phyloP scores from a whole-genome alignment of 2,888 invertebrate genomes.

The Brachyptera risi region DNA sequence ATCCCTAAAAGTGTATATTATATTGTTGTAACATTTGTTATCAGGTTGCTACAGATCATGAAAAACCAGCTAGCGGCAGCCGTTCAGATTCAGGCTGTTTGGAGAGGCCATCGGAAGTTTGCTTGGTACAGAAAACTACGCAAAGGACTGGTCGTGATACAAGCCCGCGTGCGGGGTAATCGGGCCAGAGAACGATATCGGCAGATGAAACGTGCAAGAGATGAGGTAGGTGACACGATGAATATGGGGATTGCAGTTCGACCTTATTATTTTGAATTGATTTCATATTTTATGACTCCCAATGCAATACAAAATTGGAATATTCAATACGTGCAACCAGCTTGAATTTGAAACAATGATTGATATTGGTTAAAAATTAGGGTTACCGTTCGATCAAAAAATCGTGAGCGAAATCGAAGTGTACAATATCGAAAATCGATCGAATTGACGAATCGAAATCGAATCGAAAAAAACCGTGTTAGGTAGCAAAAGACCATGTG shows the following conservation, averaged over 20 bases:
- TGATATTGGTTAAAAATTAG: too few species aligned
- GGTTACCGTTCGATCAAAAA: too few species aligned
- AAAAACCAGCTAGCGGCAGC: slow-evolving; percentile 53
- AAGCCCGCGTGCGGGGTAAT: slow-evolving; percentile 68
- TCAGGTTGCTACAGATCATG: slow-evolving; percentile 45
- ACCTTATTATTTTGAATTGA: background rate
- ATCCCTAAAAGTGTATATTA: too few species aligned
- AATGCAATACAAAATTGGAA: too few species aligned
- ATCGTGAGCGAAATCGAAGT: too few species aligned
- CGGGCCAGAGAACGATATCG: slow-evolving; percentile 27
- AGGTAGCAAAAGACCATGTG: too few species aligned
- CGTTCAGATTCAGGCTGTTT: slow-evolving; percentile 71
- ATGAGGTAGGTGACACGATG: background rate
- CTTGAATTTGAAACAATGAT: too few species aligned
- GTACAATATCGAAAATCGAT: too few species aligned
- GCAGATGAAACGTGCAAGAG: background rate
- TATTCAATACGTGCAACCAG: too few species aligned
- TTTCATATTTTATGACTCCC: background rate
- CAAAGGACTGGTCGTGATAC: slow-evolving; percentile 58
- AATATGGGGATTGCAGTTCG: background rate
- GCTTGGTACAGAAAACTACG: slow-evolving; percentile 63
- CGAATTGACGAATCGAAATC: too few species aligned
- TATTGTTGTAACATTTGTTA: too few species aligned
- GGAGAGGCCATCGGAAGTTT: slow-evolving; percentile 65
- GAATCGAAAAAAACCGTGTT: too few species aligned